These are phyloP conservation scores for Acleris sparsana DNA, from an alignment of 2,888 invertebrate species.

Conservation along the genomic window DNA sequence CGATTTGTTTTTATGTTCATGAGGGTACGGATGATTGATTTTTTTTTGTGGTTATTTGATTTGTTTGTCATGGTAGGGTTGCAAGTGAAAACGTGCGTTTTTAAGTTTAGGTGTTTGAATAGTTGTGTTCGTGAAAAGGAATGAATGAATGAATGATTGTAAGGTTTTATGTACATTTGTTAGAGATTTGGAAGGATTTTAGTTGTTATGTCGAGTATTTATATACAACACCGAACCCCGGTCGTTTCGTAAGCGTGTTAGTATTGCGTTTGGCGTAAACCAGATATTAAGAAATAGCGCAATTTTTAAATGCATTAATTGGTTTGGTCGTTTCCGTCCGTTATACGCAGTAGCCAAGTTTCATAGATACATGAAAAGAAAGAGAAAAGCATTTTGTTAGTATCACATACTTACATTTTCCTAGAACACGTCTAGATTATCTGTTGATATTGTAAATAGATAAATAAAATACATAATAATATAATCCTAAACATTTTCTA, in stretches of 20 bases:
- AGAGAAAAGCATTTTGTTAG: conserved; percentile 82
- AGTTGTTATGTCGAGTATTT: conserved; percentile 32
- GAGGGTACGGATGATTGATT: no score
- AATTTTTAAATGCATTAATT: conserved; percentile 64
- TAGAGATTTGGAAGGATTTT: conserved; percentile 25
- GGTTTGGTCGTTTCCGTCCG: conserved; percentile 64
- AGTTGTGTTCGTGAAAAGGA: not conserved
- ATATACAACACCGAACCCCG: conserved; percentile 37
- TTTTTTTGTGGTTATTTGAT: no score
- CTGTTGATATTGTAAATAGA: conserved; percentile 6
- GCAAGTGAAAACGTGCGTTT: no score
- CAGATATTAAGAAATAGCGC: conserved; percentile 79
- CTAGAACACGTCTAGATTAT: no score
- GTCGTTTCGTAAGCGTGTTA: conserved; percentile 70
- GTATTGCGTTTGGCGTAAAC: conserved; percentile 78
- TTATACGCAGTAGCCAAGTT: conserved; percentile 76
- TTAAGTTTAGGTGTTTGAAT: not conserved
- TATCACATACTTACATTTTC: conserved; percentile 22
- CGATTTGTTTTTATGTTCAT: no score
- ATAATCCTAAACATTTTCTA: conserved; percentile 10
- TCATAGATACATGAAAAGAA: conserved; percentile 84
- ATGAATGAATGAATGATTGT: conserved; percentile 10
- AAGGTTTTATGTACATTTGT: conserved; percentile 39
- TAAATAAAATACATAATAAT: conserved; percentile 16
- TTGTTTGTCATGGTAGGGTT: no score